Percentiles rank a stretch among this genome's conserved stretches.
phyloP scores from a whole-genome alignment of 2,797 vertebrate genomes.

The Onychomys arenicola region DNA sequence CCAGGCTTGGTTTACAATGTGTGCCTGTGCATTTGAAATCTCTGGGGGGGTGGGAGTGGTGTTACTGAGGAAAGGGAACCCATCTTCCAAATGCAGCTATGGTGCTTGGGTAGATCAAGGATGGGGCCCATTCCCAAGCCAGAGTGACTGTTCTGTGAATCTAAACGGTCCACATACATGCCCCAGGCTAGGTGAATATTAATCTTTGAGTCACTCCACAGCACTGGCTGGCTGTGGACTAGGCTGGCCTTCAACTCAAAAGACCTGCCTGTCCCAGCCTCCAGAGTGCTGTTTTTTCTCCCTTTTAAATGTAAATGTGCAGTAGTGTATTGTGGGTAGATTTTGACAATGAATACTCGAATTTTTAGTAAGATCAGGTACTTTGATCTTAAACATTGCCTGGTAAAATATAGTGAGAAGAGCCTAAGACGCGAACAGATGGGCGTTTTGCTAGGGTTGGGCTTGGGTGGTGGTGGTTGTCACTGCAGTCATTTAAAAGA shows the following conservation, averaged over 20 bases:
- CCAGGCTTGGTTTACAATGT: rapidly evolving
- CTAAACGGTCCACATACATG: neutral
- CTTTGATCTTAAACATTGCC: conserved; percentile 5
- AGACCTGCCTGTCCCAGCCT: neutral
- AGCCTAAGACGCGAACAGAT: neutral
- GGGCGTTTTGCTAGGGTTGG: neutral
- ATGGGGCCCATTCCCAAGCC: neutral
- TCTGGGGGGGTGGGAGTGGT: no score
- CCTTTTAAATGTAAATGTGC: neutral
- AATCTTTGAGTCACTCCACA: neutral
- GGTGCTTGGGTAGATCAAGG: neutral
- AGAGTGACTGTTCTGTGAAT: neutral
- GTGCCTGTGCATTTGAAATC: neutral
- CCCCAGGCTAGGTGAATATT: neutral
- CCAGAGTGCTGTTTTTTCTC: neutral
- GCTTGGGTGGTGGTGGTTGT: no score
- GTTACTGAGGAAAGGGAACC: no score
- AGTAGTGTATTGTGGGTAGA: neutral
- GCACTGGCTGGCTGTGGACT: neutral
- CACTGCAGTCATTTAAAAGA: neutral
- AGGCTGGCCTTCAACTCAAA: neutral
- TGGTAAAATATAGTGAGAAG: neutral
- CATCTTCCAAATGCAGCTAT: neutral
- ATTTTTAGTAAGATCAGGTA: neutral
- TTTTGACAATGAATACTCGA: neutral